A percentile compares a stretch with the other conserved stretches of the same genome.
Conservation (phyloP, 2,888 invertebrate genomes). For the Cantharis lateralis region DNA sequence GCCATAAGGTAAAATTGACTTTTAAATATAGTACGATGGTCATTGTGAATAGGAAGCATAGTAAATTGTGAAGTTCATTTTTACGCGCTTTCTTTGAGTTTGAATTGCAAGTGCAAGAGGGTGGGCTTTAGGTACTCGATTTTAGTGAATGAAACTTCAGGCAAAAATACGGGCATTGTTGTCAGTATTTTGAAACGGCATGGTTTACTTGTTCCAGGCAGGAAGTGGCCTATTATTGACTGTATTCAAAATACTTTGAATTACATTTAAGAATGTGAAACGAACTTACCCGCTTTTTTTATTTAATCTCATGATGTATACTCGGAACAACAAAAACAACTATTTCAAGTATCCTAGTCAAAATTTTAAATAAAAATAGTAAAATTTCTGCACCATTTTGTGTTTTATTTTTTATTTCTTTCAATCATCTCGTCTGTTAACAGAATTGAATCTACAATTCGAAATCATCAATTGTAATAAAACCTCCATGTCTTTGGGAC, state of each 20-base stretch:
- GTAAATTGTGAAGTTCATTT: constrained; percentile 33
- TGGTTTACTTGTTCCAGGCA: constrained; percentile 30
- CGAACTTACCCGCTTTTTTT: constrained; percentile 6
- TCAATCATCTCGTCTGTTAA: too few relatives aligned
- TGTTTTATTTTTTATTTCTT: background rate
- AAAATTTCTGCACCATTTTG: background rate
- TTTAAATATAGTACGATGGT: constrained; percentile 16
- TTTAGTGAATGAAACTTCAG: constrained; percentile 27
- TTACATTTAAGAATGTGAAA: constrained; percentile 21
- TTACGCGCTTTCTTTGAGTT: constrained; percentile 20
- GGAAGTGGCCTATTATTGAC: constrained; percentile 41
- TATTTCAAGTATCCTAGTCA: background rate
- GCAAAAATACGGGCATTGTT: constrained; percentile 31
- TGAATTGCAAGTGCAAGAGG: constrained; percentile 26
- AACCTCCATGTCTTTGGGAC: background rate
- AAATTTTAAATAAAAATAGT: background rate
- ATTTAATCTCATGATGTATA: background rate
- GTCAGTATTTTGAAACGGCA: constrained; percentile 21
- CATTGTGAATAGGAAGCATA: constrained; percentile 24
- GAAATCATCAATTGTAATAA: background rate
- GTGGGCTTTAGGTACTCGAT: constrained; percentile 33
- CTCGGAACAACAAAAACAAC: background rate
- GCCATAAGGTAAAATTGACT: constrained; percentile 6
- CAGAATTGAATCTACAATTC: too few relatives aligned
- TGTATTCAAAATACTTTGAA: constrained; percentile 35